phyloP scores from a whole-genome alignment of 2,797 vertebrate species.

The Gymnodraco acuticeps region DNA sequence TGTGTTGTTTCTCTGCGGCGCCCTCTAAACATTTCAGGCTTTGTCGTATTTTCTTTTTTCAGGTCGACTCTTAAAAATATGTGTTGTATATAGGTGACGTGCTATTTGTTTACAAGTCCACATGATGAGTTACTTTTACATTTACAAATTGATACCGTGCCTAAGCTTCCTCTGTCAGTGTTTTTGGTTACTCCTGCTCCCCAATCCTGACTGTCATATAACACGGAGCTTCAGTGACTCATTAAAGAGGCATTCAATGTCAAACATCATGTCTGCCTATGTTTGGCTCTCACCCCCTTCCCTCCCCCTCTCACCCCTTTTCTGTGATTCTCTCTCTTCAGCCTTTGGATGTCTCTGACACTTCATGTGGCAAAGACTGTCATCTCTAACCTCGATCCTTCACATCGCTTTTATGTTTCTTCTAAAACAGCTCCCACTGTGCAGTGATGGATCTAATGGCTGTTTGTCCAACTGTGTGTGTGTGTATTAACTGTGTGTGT shows the following conservation, averaged over 20 bases:
- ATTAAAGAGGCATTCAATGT: constrained; percentile 63
- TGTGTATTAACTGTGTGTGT: no score
- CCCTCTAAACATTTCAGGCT: constrained; percentile 32
- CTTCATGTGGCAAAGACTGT: constrained; percentile 43
- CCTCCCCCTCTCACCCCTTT: constrained; percentile 11
- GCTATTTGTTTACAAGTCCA: constrained; percentile 14
- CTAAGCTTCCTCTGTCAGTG: constrained; percentile 18
- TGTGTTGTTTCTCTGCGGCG: constrained; percentile 33
- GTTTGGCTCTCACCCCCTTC: constrained; percentile 3
- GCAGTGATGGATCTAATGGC: constrained; percentile 34
- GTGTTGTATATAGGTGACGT: not conserved
- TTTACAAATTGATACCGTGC: constrained; percentile 17
- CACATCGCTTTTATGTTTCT: constrained; percentile 52
- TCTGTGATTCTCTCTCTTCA: constrained; percentile 18
- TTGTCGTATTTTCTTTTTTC: not conserved
- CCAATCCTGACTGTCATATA: not conserved
- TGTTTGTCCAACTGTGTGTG: constrained; percentile 55
- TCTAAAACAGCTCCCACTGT: constrained; percentile 21
- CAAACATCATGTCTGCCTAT: constrained; percentile 58
- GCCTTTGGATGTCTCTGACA: constrained; percentile 16
- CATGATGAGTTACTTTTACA: constrained; percentile 4
- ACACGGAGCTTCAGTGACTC: constrained; percentile 27
- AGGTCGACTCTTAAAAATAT: not conserved
- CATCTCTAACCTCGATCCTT: constrained; percentile 55
- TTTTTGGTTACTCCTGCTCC: constrained; percentile 37